A percentile compares a stretch with the other conserved stretches of the same genome.
phyloP scores from a whole-genome alignment of 2,113 vertebrate genomes.

The Etheostoma cragini region DNA sequence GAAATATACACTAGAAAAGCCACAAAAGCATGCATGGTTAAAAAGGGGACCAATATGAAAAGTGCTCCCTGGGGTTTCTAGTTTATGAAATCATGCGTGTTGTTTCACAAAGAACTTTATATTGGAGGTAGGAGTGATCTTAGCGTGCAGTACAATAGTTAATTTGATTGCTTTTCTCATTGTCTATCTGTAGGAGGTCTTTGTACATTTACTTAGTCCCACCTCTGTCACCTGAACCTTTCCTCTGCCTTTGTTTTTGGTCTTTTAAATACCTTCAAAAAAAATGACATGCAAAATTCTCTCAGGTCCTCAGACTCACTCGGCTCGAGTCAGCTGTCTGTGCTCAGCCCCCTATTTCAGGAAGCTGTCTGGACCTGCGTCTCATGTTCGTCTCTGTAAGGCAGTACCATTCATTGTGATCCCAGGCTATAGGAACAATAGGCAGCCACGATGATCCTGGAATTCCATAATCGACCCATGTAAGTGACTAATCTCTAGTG shows the following conservation, averaged over 20 bases:
- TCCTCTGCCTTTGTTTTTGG: not conserved
- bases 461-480: slow-evolving; percentile 44
- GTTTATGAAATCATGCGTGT: not conserved
- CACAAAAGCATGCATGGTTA: not conserved
- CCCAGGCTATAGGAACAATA: slow-evolving; percentile 51
- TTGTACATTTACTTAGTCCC: not conserved
- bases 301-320: not conserved
- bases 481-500: slow-evolving; percentile 56
- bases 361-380: not conserved
- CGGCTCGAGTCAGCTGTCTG: not conserved
- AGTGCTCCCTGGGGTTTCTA: not conserved
- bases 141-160: not conserved
- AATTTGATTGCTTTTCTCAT: not conserved
- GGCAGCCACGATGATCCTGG: slow-evolving; percentile 24
- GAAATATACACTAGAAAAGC: not conserved
- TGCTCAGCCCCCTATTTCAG: not conserved
- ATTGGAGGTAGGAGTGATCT: not conserved
- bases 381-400: not conserved
- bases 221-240: not conserved
- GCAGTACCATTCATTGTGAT: slow-evolving; percentile 2
- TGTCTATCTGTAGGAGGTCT: not conserved
- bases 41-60: not conserved
- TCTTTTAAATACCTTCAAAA: not conserved
- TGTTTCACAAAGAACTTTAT: not conserved
- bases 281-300: no score